Conservation (phyloP, 2,113 vertebrate species). For the Ciconia stormi region DNA sequence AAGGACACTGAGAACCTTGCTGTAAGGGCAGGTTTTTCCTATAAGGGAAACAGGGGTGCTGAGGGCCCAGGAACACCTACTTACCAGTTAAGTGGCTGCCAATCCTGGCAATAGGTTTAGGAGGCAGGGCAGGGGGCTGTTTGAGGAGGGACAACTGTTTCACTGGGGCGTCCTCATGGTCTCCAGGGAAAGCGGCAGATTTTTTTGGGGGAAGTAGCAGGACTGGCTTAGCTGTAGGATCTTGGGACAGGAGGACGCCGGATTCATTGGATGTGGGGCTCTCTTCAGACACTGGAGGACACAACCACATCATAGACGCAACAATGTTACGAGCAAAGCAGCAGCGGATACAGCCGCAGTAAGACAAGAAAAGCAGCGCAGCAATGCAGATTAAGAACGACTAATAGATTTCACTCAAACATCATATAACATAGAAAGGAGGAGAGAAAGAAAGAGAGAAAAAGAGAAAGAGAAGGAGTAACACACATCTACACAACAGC, state of each 20-base stretch:
- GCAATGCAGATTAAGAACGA: not conserved
- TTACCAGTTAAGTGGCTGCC: conserved; percentile 95
- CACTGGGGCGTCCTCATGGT: conserved; percentile 89
- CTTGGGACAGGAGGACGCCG: conserved; percentile 86
- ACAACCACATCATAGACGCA: conserved; percentile 80
- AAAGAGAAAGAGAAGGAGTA: not conserved
- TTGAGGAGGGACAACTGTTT: conserved; percentile 94
- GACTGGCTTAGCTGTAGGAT: conserved; percentile 87
- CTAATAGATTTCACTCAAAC: conserved; percentile 13
- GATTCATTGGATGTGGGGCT: conserved; percentile 88
- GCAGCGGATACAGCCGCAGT: not conserved
- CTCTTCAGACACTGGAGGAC: conserved; percentile 88
- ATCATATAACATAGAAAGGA: not conserved
- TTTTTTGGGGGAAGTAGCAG: conserved; percentile 91
- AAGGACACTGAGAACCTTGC: not conserved
- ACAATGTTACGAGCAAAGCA: conserved; percentile 75
- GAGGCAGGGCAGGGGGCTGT: conserved; percentile 97
- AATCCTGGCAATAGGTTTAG: conserved; percentile 95
- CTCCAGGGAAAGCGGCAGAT: conserved; percentile 86
- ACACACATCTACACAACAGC: conserved; percentile 17
- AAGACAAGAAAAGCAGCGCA: conserved; percentile 51
- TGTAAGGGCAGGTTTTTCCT: not conserved
- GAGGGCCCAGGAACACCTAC: conserved; percentile 55
- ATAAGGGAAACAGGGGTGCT: conserved; percentile 9
- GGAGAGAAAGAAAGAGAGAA: not conserved